Base-by-base conservation (phyloP, 2,888 invertebrate species). In the Neuroscelio doddi region DNA sequence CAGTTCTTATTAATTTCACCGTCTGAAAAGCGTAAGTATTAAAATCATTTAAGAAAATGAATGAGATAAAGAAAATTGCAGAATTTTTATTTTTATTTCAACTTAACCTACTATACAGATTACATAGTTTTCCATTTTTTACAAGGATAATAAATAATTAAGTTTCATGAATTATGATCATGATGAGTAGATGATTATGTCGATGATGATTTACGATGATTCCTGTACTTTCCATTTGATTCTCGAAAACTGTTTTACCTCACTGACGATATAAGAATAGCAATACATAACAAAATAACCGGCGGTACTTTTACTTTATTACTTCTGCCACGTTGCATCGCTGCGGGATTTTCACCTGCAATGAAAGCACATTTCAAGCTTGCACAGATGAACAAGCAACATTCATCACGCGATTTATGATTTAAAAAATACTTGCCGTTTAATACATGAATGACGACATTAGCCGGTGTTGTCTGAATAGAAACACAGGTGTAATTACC, bases 401-500 rank as follows among this genome's bases (percentile, higher is more conserved):
- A 34, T 36, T 41, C 10, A 32, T 38, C 32, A 41, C 36, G 17
- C 30, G 56, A 55, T 58, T 62, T 46, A 53, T 46, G 26, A 51
- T 36, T 51, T 32, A 21, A 10, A 34, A 34, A 53, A 46, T 68
- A 58, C 80, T 79, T 70, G 80, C 81, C 81, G 69, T 81, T 80
- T 51, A 81, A 69, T 69, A 81, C 81, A 74, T 81, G 80, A 57
- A 80, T 78, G 70, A 78, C 74, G 59, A 79, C 80, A 64, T 75
- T 80, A 16, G 80, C 80, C 3, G 79, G 80, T 8, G 76, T 90
- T 78, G 93, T 92, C 83, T 92, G 92, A 78, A 91, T 91, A 59
- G 95, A 94, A 69, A 92, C 91, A 82, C 95, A 95, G 46, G 95
- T 95, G 83, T 95, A 95, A 87, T 94, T 95, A 69, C 95, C 95